A percentile compares a stretch with the other conserved stretches of the same genome.
phyloP scores from a whole-genome alignment of 2,797 vertebrate species.

The Cynopterus sphinx region DNA sequence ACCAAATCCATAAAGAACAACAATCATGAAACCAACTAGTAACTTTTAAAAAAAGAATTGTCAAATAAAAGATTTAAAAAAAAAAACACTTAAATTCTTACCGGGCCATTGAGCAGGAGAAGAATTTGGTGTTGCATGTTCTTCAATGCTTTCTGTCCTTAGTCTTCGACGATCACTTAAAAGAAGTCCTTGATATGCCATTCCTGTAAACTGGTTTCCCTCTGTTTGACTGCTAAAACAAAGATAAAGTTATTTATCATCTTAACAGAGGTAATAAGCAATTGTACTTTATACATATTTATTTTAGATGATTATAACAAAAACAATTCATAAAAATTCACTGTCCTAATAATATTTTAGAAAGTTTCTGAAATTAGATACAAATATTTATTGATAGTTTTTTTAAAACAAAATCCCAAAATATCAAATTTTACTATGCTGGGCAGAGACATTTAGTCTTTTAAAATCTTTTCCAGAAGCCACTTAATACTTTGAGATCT shows the following conservation, averaged over 20 bases:
- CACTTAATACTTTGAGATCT: slow-evolving; percentile 20
- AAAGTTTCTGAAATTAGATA: slow-evolving; percentile 59
- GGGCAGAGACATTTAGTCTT: not conserved
- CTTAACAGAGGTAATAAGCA: not conserved
- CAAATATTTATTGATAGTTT: not conserved
- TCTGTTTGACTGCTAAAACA: slow-evolving; percentile 92
- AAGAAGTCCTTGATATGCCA: slow-evolving; percentile 98
- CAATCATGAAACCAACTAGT: not conserved
- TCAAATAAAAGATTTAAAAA: not conserved
- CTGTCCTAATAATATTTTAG: slow-evolving; percentile 69
- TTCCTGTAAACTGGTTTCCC: slow-evolving; percentile 96
- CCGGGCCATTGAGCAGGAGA: slow-evolving; percentile 98
- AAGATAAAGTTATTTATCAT: not conserved
- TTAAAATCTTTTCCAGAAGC: slow-evolving; percentile 25
- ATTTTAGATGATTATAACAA: not conserved
- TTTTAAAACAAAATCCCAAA: slow-evolving; percentile 6
- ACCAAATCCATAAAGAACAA: not conserved
- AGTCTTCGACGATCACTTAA: slow-evolving; percentile 95
- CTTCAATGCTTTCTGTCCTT: slow-evolving; percentile 98
- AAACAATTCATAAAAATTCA: slow-evolving; percentile 14
- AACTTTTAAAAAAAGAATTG: slow-evolving; percentile 23
- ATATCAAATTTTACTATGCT: slow-evolving; percentile 2
- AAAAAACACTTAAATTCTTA: slow-evolving; percentile 79
- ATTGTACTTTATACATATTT: not conserved
- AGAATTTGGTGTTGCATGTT: slow-evolving; percentile 95